Evolutionary conservation across 2,888 invertebrate species (phyloP).

Genomic region (Tineola bisselliella): DNA sequence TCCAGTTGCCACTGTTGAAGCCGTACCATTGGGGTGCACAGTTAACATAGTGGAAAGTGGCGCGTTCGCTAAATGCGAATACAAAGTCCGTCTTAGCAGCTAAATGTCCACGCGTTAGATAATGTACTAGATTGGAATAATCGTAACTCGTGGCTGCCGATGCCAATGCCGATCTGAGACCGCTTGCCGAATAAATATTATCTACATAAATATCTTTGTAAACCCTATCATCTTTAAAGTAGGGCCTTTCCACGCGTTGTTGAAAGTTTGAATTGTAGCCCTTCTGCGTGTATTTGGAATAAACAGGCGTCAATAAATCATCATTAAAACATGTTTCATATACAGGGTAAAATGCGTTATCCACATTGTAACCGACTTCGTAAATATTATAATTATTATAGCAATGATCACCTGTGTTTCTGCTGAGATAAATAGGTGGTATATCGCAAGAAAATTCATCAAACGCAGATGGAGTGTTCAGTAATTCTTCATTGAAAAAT

Average conservation of each 20-base stretch:
- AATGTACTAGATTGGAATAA: conserved; percentile 46
- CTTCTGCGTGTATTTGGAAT: conserved; percentile 50
- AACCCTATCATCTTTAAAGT: conserved; percentile 36
- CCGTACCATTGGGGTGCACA: conserved; percentile 75
- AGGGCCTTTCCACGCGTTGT: conserved; percentile 43
- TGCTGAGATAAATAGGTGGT: conserved; percentile 36
- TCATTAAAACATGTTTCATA: conserved; percentile 54
- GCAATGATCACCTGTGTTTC: conserved; percentile 38
- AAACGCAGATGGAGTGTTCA: conserved; percentile 34
- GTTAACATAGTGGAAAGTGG: conserved; percentile 74
- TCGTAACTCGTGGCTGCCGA: neutral
- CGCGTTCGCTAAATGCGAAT: conserved; percentile 66
- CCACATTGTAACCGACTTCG: conserved; percentile 48
- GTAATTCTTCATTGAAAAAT: conserved; percentile 44
- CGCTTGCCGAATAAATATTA: conserved; percentile 36
- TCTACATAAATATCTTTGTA: conserved; percentile 37
- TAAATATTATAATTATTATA: conserved; percentile 33
- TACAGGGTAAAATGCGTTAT: conserved; percentile 35
- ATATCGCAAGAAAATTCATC: conserved; percentile 30
- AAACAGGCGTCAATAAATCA: conserved; percentile 30
- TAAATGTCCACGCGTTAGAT: conserved; percentile 71
- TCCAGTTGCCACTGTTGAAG: conserved; percentile 71
- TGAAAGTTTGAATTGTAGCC: conserved; percentile 50
- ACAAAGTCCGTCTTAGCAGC: conserved; percentile 73
- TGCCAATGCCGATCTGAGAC: conserved; percentile 31